phyloP scores from a whole-genome alignment of 2,888 invertebrate species.

The Meiosimyza platycephala region DNA sequence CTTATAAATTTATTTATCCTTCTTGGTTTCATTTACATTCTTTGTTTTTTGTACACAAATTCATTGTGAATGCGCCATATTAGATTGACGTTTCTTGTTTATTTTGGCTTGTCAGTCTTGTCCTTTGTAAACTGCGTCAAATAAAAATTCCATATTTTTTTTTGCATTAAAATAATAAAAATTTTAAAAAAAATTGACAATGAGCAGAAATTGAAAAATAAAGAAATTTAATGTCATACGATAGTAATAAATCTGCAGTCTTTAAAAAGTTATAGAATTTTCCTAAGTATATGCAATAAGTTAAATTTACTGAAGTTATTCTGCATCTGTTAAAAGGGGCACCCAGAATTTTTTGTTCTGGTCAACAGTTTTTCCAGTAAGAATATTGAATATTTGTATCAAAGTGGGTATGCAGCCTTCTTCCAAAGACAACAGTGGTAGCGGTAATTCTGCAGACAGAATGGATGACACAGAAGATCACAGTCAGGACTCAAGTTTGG shows the following conservation, averaged over 20 bases:
- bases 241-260: neutral
- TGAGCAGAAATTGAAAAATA: no score
- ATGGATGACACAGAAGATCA: conserved; percentile 46
- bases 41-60: neutral
- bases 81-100: neutral
- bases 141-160: neutral
- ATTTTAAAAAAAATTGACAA: no score
- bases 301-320: no score
- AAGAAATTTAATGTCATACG: no score
- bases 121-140: neutral
- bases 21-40: no score
- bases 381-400: neutral
- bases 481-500: conserved; percentile 52
- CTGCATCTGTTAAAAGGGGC: no score
- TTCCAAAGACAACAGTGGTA: conserved; percentile 14
- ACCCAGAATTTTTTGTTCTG: no score
- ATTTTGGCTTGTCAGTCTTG: neutral
- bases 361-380: neutral
- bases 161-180: no score
- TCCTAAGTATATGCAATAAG: no score
- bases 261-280: neutral
- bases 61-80: neutral
- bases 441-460: conserved; percentile 26
- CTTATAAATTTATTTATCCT: no score
- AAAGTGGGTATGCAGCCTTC: neutral